Conservation (phyloP, 2,888 invertebrate species). For the Baccha elongata region DNA sequence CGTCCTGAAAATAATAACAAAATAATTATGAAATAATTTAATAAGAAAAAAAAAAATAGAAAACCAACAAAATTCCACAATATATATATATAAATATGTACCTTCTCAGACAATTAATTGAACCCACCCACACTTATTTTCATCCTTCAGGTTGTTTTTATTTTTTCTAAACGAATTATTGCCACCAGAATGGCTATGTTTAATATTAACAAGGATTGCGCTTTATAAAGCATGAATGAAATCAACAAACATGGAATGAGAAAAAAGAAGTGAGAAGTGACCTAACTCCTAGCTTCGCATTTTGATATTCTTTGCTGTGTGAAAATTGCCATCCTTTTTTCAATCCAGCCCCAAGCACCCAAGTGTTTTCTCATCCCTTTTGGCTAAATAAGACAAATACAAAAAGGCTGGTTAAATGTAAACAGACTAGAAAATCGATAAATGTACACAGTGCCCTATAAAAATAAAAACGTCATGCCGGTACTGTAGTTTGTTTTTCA, state of each 20-base stretch:
- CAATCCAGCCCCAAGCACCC: not conserved
- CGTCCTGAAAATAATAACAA: not conserved
- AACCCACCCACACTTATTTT: not conserved
- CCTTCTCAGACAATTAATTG: not conserved
- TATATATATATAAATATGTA: too few species aligned
- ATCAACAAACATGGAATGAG: not conserved
- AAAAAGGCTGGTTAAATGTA: conserved; percentile 24
- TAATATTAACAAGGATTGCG: conserved; percentile 4
- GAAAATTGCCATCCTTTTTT: conserved; percentile 19
- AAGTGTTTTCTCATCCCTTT: conserved; percentile 1
- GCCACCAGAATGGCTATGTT: not conserved
- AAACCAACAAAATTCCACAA: not conserved
- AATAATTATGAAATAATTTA: not conserved
- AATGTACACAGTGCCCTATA: conserved; percentile 25
- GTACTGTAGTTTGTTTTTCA: conserved; percentile 22
- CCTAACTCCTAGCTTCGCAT: not conserved
- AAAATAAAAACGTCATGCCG: not conserved
- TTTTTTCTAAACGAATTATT: conserved; percentile 17
- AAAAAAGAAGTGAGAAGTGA: too few species aligned
- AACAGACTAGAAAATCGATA: conserved; percentile 60
- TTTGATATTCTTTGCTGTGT: not conserved
- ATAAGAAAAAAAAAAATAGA: not conserved
- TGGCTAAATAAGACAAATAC: conserved; percentile 1
- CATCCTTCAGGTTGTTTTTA: not conserved
- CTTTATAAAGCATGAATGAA: conserved; percentile 11